These are phyloP conservation scores for Endomychus coccineus DNA, from an alignment of 2,888 invertebrate species.

Conservation along the genomic window DNA sequence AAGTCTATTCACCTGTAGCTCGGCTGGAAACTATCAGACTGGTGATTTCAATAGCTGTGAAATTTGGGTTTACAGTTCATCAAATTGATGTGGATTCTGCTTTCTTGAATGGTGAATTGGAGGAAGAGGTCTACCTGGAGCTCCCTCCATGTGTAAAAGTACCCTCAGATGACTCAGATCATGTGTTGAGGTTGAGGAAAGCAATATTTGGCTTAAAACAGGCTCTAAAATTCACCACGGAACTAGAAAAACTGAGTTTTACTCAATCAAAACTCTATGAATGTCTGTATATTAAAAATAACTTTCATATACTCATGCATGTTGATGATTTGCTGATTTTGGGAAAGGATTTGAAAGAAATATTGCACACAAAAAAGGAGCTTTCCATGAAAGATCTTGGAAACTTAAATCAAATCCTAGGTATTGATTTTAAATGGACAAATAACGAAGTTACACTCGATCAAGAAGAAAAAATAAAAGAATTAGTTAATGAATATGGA, in stretches of 20 bases:
- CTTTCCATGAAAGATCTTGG: constrained; percentile 7
- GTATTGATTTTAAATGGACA: constrained; percentile 4
- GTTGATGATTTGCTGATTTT: constrained; percentile 20
- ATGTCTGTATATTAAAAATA: constrained; percentile 19
- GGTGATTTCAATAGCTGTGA: constrained; percentile 8
- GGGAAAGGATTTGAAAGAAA: constrained; percentile 6
- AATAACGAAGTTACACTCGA: constrained; percentile 16
- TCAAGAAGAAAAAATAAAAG: constrained; percentile 4
- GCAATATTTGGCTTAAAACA: constrained; percentile 23
- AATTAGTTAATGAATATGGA: constrained; percentile 4
- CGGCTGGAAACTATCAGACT: constrained; percentile 11
- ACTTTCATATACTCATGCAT: constrained; percentile 17
- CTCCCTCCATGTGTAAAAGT: constrained; percentile 14
- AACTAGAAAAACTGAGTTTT: constrained; percentile 17
- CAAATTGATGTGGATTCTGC: constrained; percentile 25
- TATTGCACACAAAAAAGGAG: neutral
- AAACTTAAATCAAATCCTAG: constrained; percentile 3
- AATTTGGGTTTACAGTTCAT: constrained; percentile 13
- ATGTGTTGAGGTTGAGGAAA: constrained; percentile 23
- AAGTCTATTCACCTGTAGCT: constrained; percentile 12
- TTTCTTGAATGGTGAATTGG: constrained; percentile 22
- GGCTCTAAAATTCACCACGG: constrained; percentile 19
- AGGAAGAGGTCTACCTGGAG: constrained; percentile 19
- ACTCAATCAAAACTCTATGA: constrained; percentile 19
- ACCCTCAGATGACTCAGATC: constrained; percentile 2